phyloP scores from a whole-genome alignment of 1,140 invertebrate genomes.

The Drosophila sturtevanti region DNA sequence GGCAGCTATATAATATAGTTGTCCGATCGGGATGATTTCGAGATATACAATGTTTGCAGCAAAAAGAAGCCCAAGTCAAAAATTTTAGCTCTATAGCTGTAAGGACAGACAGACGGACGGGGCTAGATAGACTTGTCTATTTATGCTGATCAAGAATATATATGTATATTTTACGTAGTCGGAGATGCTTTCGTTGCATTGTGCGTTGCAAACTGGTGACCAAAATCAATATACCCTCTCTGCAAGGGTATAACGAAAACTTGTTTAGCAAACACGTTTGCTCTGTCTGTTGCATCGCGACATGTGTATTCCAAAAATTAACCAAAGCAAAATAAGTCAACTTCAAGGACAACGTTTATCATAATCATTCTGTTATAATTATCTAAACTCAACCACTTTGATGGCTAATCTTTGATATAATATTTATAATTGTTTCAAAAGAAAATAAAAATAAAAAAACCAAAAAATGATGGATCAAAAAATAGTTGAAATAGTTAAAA shows the following conservation, averaged over 20 bases:
- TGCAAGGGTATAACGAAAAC: neutral
- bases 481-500: neutral
- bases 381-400: neutral
- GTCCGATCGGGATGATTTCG: no score
- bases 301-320: neutral
- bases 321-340: neutral
- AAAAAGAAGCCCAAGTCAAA: no score
- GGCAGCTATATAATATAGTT: no score
- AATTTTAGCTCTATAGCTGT: no score
- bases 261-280: constrained; percentile 1
- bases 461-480: neutral
- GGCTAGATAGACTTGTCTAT: no score
- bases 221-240: no score
- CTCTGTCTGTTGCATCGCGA: neutral
- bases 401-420: neutral
- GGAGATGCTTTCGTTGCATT: no score
- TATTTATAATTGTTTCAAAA: constrained; percentile 3
- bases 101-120: no score
- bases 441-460: neutral
- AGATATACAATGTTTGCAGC: no score
- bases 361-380: constrained; percentile 2
- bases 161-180: no score
- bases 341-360: neutral
- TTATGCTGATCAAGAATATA: no score
- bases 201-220: no score